These are phyloP conservation scores for Ecdyonurus torrentis DNA, from an alignment of 2,888 invertebrate genomes.

Conservation along the genomic window DNA sequence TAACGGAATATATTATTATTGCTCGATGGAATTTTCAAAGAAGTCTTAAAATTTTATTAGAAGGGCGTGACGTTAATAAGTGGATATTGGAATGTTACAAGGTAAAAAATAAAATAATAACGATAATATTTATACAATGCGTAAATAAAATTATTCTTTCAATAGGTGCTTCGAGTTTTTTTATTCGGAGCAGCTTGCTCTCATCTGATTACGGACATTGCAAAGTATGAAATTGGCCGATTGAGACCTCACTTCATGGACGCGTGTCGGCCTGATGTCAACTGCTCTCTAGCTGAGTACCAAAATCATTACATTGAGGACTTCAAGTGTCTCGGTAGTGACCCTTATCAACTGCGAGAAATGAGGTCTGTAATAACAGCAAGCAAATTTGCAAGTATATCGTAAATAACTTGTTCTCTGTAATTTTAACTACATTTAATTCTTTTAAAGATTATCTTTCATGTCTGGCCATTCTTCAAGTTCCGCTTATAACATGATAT, in stretches of 20 bases:
- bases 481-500: conserved; percentile 71
- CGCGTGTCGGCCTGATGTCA: conserved; percentile 63
- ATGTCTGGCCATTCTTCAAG: conserved; percentile 87
- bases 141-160: no score
- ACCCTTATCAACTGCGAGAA: conserved; percentile 44
- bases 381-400: background rate
- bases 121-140: no score
- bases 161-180: conserved; percentile 62
- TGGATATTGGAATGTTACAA: conserved; percentile 61
- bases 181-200: conserved; percentile 74
- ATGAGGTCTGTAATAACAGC: conserved; percentile 33
- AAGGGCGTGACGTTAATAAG: conserved; percentile 45
- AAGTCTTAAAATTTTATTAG: conserved; percentile 26
- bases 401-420: no score
- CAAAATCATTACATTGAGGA: conserved; percentile 48
- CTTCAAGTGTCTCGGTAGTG: conserved; percentile 43
- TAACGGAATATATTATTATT: conserved; percentile 46
- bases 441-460: conserved; percentile 50
- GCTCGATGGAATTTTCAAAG: conserved; percentile 23
- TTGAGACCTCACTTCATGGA: conserved; percentile 86
- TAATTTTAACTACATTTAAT: conserved; percentile 8
- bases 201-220: conserved; percentile 78
- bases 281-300: conserved; percentile 39
- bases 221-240: conserved; percentile 85
- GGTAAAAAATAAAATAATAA: no score